Conservation (phyloP, 1,140 invertebrate species). For the Bombus pascuorum region DNA sequence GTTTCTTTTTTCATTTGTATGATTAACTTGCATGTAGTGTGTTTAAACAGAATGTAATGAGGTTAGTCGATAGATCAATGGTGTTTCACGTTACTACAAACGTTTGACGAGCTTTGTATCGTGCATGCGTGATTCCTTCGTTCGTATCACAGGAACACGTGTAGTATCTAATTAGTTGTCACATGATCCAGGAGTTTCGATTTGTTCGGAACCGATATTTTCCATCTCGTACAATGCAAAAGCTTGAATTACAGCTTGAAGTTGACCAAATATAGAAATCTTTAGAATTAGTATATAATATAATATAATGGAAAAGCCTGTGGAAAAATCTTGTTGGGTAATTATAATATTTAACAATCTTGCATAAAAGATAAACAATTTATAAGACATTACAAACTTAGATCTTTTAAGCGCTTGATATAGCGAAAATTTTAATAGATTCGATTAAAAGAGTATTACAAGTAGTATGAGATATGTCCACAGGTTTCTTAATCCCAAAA, state of each 20-base stretch:
- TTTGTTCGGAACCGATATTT: background rate
- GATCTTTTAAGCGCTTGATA: no score
- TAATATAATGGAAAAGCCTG: background rate
- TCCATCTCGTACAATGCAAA: no score
- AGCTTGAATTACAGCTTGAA: background rate
- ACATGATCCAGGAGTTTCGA: background rate
- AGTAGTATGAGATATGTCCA: no score
- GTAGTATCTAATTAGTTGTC: background rate
- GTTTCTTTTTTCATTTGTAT: background rate
- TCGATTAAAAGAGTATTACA: no score
- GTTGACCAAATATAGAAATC: background rate
- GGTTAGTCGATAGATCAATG: background rate
- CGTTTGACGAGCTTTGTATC: background rate
- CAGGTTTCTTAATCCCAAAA: background rate
- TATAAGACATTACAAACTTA: no score
- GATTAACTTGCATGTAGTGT: background rate
- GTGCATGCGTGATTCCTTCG: slow-evolving; percentile 3
- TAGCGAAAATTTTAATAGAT: no score
- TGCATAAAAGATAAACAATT: no score
- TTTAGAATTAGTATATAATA: background rate
- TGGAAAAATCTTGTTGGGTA: no score
- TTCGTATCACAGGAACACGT: background rate
- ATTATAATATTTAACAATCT: no score
- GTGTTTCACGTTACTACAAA: background rate
- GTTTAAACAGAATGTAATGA: background rate